Conservation (phyloP, 2,113 vertebrate genomes). For the Bubalus kerabau region DNA sequence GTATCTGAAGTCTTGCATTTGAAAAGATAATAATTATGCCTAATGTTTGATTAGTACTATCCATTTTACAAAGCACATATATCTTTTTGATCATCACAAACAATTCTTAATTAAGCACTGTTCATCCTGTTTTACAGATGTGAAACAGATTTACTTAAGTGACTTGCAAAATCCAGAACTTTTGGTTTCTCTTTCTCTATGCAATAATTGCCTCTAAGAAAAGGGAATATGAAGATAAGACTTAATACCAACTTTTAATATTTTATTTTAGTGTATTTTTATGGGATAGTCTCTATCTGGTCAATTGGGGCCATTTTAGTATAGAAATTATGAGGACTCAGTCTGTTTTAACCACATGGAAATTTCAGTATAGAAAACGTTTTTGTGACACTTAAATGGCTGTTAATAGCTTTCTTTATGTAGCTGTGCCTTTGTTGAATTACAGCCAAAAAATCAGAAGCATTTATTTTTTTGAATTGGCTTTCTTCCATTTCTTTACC, state of each 20-base stretch:
- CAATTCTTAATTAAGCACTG: neutral
- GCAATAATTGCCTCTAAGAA: neutral
- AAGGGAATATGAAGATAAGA: neutral
- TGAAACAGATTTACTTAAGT: neutral
- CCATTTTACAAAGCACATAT: neutral
- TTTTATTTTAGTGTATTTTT: slow-evolving; percentile 17
- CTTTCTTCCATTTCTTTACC: neutral
- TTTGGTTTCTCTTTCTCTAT: neutral
- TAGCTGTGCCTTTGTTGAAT: neutral
- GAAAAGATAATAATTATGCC: neutral
- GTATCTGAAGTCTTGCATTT: neutral
- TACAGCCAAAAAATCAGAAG: neutral
- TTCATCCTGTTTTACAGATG: neutral
- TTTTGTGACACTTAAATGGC: neutral
- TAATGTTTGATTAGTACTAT: neutral
- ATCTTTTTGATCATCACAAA: neutral
- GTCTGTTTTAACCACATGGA: neutral
- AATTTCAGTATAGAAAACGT: neutral
- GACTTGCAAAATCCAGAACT: neutral
- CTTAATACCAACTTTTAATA: neutral
- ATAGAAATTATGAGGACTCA: neutral
- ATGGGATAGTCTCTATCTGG: neutral
- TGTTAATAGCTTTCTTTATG: neutral
- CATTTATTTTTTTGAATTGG: neutral
- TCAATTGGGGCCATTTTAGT: neutral